A percentile compares a stretch with the other conserved stretches of the same genome.
Evolutionary conservation across 2,888 invertebrate genomes (phyloP).

Genomic region (Julus scandinavius): DNA sequence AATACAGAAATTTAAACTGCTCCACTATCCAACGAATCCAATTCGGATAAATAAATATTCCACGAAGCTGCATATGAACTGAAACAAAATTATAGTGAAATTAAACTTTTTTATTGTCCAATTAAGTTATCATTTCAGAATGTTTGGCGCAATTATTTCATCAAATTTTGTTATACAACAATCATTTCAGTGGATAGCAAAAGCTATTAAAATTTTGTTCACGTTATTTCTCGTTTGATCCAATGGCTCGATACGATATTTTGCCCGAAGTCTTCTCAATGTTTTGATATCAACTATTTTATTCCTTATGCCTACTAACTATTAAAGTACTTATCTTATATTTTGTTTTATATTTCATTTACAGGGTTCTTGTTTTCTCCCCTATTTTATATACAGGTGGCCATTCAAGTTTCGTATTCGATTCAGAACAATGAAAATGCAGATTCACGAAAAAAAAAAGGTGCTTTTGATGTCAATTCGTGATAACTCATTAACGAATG

Average conservation of each 20-base stretch:
- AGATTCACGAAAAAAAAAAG: not conserved
- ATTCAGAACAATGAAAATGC: too few relatives aligned
- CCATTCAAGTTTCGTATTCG: not conserved
- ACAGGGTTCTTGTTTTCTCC: not conserved
- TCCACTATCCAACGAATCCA: too few relatives aligned
- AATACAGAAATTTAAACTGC: too few relatives aligned
- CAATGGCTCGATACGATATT: not conserved
- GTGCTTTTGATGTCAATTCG: conserved; percentile 13
- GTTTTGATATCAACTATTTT: not conserved
- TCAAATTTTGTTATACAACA: not conserved
- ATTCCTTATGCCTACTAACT: not conserved
- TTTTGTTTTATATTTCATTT: not conserved
- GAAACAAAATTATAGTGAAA: not conserved
- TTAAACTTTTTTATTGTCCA: not conserved
- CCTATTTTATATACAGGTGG: not conserved
- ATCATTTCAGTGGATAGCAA: not conserved
- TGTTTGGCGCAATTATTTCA: not conserved
- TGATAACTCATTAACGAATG: conserved; percentile 6
- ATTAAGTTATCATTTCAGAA: not conserved
- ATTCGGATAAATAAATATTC: too few relatives aligned
- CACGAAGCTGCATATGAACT: not conserved
- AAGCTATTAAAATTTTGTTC: not conserved
- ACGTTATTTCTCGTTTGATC: not conserved
- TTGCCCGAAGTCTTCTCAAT: not conserved
- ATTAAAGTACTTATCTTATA: not conserved